Evolutionary conservation across 2,888 invertebrate species (phyloP).

Genomic region (Catocala nupta): DNA sequence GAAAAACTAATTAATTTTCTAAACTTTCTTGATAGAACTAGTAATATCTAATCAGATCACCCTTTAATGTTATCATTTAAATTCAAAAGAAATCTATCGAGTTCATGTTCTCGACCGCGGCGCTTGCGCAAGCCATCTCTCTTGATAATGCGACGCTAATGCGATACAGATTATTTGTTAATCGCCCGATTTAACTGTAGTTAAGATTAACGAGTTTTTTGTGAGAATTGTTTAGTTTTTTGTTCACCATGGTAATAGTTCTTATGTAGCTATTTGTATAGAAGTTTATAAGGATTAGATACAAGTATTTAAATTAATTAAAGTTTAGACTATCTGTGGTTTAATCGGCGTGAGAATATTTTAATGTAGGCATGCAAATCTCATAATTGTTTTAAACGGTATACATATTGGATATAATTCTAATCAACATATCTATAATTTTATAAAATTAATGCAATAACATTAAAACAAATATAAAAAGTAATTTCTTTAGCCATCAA

Average conservation of each 20-base stretch:
- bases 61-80: conserved; percentile 1
- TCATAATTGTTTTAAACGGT: too few species aligned
- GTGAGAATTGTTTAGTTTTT: conserved; percentile 21
- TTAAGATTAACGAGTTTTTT: conserved; percentile 45
- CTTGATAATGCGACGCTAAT: conserved; percentile 66
- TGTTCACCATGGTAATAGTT: not conserved
- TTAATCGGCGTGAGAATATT: conserved; percentile 13
- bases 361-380: too few species aligned
- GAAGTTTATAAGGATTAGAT: conserved; percentile 4
- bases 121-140: conserved; percentile 60
- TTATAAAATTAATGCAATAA: too few species aligned
- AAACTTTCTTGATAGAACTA: not conserved
- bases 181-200: conserved; percentile 58
- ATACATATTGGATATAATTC: too few species aligned
- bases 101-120: conserved; percentile 19
- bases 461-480: too few species aligned
- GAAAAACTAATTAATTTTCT: not conserved
- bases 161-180: conserved; percentile 65
- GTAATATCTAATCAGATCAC: conserved; percentile 13
- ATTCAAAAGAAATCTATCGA: conserved; percentile 13
- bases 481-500: too few species aligned
- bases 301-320: conserved; percentile 3
- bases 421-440: too few species aligned
- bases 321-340: not conserved
- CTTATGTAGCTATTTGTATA: not conserved